phyloP scores from a whole-genome alignment of 2,888 invertebrate species.

The Temnothorax rugatulus region DNA sequence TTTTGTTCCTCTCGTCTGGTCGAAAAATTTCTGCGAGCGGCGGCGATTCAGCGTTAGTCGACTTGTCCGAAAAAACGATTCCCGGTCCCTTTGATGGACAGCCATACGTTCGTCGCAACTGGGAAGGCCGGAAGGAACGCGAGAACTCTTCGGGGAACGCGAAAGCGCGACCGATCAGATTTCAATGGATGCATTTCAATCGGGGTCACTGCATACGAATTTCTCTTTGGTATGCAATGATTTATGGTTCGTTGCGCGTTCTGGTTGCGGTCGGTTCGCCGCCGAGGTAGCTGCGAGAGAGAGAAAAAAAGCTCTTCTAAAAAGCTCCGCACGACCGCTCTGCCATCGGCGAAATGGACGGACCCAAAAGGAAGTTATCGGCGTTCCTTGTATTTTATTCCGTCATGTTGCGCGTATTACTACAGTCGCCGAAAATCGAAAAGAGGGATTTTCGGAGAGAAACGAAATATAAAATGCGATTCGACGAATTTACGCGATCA shows the following conservation, averaged over 20 bases:
- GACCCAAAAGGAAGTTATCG: conserved; percentile 56
- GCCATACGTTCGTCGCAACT: conserved; percentile 27
- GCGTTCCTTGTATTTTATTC: conserved; percentile 48
- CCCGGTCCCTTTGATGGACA: conserved; percentile 35
- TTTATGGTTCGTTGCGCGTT: conserved; percentile 62
- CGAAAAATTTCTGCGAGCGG: conserved; percentile 1
- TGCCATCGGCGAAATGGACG: conserved; percentile 33
- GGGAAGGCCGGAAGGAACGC: conserved; percentile 45
- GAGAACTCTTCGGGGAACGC: conserved; percentile 42
- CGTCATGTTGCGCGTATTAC: conserved; percentile 16
- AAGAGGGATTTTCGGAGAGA: conserved; percentile 10
- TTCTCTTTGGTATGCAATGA: conserved; percentile 53
- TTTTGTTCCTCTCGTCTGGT: not conserved
- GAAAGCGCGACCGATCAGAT: conserved; percentile 74
- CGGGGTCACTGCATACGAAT: conserved; percentile 76
- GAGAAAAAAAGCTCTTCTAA: conserved; percentile 37
- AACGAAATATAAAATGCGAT: not conserved
- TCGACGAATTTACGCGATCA: not conserved
- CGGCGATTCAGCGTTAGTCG: conserved; percentile 17
- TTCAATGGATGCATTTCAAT: conserved; percentile 76
- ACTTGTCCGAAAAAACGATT: conserved; percentile 18
- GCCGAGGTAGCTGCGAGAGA: conserved; percentile 17
- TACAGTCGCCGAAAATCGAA: conserved; percentile 29
- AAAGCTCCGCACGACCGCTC: conserved; percentile 46
- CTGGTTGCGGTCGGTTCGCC: conserved; percentile 44